A percentile compares a stretch with the other conserved stretches of the same genome.
Evolutionary conservation across 1,140 invertebrate genomes (phyloP).

Genomic region (Zelostemma sp.): DNA sequence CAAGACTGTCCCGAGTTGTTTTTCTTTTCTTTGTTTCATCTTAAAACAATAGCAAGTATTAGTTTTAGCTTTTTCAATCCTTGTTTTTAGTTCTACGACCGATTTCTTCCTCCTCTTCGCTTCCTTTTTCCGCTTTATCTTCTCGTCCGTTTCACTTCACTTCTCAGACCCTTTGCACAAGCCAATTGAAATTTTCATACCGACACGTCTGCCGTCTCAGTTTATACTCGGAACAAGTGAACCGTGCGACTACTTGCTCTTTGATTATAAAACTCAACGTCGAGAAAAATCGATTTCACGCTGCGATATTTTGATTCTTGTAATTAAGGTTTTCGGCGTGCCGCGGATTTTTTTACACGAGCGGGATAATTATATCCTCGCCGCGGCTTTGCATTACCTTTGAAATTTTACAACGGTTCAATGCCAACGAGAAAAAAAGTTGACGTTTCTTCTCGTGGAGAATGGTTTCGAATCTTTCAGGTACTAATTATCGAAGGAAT

Average conservation of each 20-base stretch:
- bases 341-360: slow-evolving; percentile 10
- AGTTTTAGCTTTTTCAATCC: slow-evolving; percentile 30
- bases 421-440: too few species aligned
- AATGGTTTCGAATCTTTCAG: too few species aligned
- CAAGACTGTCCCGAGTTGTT: slow-evolving; percentile 16
- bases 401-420: background rate
- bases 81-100: slow-evolving; percentile 22
- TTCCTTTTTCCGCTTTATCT: slow-evolving; percentile 26
- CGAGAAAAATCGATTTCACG: slow-evolving; percentile 39
- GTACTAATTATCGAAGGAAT: too few species aligned
- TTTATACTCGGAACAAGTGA: slow-evolving; percentile 54
- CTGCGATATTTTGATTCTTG: slow-evolving; percentile 18
- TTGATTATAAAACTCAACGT: slow-evolving; percentile 36
- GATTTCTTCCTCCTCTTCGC: slow-evolving; percentile 27
- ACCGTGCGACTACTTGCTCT: slow-evolving; percentile 37
- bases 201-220: slow-evolving; percentile 57
- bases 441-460: too few species aligned
- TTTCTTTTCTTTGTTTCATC: slow-evolving; percentile 38
- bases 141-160: slow-evolving; percentile 37
- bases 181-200: slow-evolving; percentile 66
- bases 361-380: slow-evolving; percentile 22
- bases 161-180: slow-evolving; percentile 30
- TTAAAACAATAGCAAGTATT: slow-evolving; percentile 35
- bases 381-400: background rate
- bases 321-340: slow-evolving; percentile 32